Base-by-base conservation (phyloP, 1,140 invertebrate species). In the Cydia strobilella region DNA sequence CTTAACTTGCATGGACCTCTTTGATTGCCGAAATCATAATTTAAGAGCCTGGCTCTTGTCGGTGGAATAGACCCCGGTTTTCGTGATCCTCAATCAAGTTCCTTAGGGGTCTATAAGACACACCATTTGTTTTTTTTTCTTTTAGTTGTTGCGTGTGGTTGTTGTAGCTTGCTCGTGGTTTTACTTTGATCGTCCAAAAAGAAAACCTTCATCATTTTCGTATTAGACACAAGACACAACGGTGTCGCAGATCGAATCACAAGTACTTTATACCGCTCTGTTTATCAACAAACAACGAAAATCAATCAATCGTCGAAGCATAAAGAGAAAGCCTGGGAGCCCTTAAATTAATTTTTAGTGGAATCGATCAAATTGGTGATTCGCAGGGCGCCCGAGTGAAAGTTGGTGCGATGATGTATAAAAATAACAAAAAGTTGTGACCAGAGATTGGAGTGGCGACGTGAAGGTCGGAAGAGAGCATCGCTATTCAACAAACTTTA, bases 301-400 rank as follows among this genome's bases (percentile, higher is more conserved):
- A 69, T 69, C 6, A 69, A 69, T 35, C 12, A 69, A 69, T 31
- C 27, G 25, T 3, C 45, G 39, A 72, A 48, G 42, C 45, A 72
- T 72, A 54, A 73, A 74, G 45, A 35, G 39, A 77, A 75, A 79
- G 72, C 76, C 15, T 23, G 18, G 65, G 74, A 78, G 72, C 48
- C 73, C 35, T 75, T 75, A 73, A 75, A 77, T 77, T 78, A 76
- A 81, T 75, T 77, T 74, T 25, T 72, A 74, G 66, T 66, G 35
- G 72, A 79, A 77, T 76, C 76, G 77, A 83, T 79, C 78, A 71
- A 79, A 74, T 79, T 79, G 77, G 83, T 81, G 84, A 86, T 88
- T 83, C 81, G 82, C 79, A 80, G 77, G 71, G 78, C 77, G 76
- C 65, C 79, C 78, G 73, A 86, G 81, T 82, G 80, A 85, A 86